phyloP scores from a whole-genome alignment of 1,140 invertebrate species.

The Drosophila paulistorum region DNA sequence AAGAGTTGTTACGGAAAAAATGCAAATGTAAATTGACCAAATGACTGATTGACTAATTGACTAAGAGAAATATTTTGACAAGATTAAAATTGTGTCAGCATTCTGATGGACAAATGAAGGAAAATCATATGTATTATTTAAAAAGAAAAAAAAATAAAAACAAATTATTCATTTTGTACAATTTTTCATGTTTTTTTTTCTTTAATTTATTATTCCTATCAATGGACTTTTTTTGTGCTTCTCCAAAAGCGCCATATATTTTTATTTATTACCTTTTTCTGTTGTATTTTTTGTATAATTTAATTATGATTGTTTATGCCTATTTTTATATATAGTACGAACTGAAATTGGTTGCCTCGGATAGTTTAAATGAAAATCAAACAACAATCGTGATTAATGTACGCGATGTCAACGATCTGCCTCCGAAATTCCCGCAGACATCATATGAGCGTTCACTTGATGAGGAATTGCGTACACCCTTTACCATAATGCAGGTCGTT shows the following conservation, averaged over 20 bases:
- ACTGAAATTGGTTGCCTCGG: constrained; percentile 92
- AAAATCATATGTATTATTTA: background rate
- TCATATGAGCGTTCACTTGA: constrained; percentile 87
- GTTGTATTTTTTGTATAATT: constrained; percentile 46
- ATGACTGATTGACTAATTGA: constrained; percentile 7
- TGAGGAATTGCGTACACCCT: constrained; percentile 86
- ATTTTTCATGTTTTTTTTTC: background rate
- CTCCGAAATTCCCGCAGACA: constrained; percentile 89
- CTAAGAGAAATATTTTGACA: background rate
- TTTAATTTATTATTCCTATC: constrained; percentile 38
- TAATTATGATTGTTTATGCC: constrained; percentile 53
- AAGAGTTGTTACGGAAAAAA: constrained; percentile 24
- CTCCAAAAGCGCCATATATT: background rate
- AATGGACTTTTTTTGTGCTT: constrained; percentile 11
- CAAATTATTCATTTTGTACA: background rate
- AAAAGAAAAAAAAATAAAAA: background rate
- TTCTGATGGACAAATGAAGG: background rate
- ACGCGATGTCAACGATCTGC: constrained; percentile 92
- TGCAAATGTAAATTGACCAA: constrained; percentile 31
- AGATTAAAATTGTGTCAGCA: background rate
- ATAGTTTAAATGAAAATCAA: constrained; percentile 92
- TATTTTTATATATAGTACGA: constrained; percentile 87
- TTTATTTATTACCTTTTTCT: constrained; percentile 32
- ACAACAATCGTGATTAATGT: constrained; percentile 90
- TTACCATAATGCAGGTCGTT: constrained; percentile 87